A percentile compares a stretch with the other conserved stretches of the same genome.
Evolutionary conservation across 2,797 vertebrate species (phyloP).

Genomic region (Myotis pilosus): DNA sequence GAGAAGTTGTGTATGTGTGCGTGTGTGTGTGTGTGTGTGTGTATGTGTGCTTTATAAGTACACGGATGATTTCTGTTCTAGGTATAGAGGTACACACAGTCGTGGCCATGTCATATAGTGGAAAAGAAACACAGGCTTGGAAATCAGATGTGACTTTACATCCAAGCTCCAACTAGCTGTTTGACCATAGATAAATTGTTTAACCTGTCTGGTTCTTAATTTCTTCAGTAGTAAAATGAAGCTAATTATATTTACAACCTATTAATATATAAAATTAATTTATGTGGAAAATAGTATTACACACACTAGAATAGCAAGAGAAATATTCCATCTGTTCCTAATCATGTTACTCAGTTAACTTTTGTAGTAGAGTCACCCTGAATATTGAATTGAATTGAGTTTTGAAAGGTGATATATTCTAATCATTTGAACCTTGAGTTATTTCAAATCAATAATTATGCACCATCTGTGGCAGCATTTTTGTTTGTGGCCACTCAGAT

Average conservation of each 20-base stretch:
- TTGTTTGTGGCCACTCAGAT: background rate
- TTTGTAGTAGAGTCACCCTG: background rate
- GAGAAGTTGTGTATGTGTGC: background rate
- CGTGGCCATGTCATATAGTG: background rate
- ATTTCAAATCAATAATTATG: constrained; percentile 7
- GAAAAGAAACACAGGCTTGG: background rate
- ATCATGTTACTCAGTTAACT: background rate
- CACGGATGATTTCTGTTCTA: background rate
- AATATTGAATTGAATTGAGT: background rate
- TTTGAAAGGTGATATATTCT: background rate
- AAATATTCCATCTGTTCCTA: constrained; percentile 7
- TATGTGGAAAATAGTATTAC: background rate
- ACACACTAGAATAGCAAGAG: constrained; percentile 9
- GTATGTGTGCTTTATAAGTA: background rate
- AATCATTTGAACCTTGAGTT: background rate
- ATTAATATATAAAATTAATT: background rate
- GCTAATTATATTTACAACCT: background rate
- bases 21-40: background rate
- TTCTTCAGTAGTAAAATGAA: constrained; percentile 20
- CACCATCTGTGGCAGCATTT: background rate
- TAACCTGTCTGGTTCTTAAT: constrained; percentile 7
- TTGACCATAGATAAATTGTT: constrained; percentile 8
- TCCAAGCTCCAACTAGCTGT: background rate
- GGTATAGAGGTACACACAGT: background rate
- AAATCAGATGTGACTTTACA: background rate